phyloP scores from a whole-genome alignment of 1,140 invertebrate species.

The Bicyclus anynana region DNA sequence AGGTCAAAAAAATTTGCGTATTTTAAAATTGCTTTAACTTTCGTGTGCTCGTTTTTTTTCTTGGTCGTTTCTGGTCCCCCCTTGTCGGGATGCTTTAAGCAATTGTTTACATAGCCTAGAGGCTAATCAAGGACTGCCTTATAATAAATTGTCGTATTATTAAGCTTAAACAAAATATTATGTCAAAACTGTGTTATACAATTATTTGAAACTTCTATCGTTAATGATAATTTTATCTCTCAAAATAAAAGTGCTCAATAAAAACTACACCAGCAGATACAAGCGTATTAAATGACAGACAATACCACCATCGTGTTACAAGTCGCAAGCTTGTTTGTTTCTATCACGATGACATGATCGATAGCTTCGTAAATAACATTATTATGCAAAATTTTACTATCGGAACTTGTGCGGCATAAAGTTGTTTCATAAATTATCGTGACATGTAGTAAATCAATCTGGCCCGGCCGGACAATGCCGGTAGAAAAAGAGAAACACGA shows the following conservation, averaged over 20 bases:
- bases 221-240: too few species aligned
- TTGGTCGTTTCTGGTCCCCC: too few species aligned
- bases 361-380: constrained; percentile 24
- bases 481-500: constrained; percentile 42
- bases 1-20: too few species aligned
- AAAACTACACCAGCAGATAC: neutral
- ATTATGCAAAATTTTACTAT: constrained; percentile 30
- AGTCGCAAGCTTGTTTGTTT: constrained; percentile 22
- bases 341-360: constrained; percentile 20
- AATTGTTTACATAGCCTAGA: too few species aligned
- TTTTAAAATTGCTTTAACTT: too few species aligned
- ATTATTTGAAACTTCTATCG: too few species aligned
- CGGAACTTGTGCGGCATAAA: constrained; percentile 10
- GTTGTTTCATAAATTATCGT: constrained; percentile 31
- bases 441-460: constrained; percentile 37
- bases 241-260: neutral
- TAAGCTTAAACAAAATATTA: too few species aligned
- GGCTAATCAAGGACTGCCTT: too few species aligned
- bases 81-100: too few species aligned
- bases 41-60: too few species aligned
- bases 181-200: too few species aligned
- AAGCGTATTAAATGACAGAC: neutral
- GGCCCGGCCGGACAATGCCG: constrained; percentile 27
- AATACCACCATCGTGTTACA: constrained; percentile 8
- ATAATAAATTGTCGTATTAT: too few species aligned